These are phyloP conservation scores for Opisthocomus hoazin DNA, from an alignment of 2,113 vertebrate genomes.

Conservation along the genomic window DNA sequence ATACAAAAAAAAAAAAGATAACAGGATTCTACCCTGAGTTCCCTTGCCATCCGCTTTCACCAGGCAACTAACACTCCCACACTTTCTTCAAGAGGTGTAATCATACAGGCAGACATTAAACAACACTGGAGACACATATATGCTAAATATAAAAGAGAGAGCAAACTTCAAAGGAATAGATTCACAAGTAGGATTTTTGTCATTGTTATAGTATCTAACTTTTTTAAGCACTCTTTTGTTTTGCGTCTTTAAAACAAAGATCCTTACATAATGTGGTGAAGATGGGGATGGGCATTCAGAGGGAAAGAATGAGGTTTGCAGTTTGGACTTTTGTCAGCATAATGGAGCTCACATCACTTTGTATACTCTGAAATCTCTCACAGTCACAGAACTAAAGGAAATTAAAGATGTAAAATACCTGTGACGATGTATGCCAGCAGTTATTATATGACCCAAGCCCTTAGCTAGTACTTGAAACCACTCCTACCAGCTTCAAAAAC, in stretches of 20 bases:
- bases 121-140: not conserved
- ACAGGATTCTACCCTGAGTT: not conserved
- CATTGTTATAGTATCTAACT: not conserved
- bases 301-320: not conserved
- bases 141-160: not conserved
- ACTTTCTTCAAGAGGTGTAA: not conserved
- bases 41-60: not conserved
- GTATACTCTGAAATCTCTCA: not conserved
- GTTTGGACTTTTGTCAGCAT: not conserved
- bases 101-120: not conserved
- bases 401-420: not conserved
- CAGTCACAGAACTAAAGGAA: not conserved
- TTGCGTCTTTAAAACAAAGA: not conserved
- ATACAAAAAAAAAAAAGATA: not conserved
- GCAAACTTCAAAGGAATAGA: not conserved
- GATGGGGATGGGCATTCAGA: not conserved
- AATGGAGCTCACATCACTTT: not conserved
- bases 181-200: not conserved
- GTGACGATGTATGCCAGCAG: not conserved
- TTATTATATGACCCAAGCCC: not conserved
- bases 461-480: slow-evolving; percentile 14
- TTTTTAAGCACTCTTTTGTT: not conserved
- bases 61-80: not conserved
- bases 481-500: not conserved
- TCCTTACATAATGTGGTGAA: not conserved